These are phyloP conservation scores for Arrhopalites spinosus DNA, from an alignment of 2,888 invertebrate genomes.

Conservation along the genomic window DNA sequence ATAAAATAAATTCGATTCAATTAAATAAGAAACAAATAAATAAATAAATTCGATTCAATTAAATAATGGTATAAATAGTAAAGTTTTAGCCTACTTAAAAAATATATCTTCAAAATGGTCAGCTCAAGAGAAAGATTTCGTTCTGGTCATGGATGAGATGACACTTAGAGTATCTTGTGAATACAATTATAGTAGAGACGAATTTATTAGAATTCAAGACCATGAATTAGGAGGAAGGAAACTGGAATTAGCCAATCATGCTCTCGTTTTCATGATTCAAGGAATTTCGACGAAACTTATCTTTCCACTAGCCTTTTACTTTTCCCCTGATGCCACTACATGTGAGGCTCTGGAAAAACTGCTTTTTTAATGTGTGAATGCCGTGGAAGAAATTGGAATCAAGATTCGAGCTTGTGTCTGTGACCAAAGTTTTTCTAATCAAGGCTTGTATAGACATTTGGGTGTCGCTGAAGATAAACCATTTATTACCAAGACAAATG, in stretches of 20 bases:
- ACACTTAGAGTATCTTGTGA: background rate
- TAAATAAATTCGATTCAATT: too few species aligned
- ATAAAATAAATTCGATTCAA: too few species aligned
- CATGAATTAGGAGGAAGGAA: background rate
- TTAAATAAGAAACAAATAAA: too few species aligned
- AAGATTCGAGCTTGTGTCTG: background rate
- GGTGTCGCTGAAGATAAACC: background rate
- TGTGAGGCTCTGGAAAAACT: background rate
- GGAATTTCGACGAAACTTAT: background rate
- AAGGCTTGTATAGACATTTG: background rate
- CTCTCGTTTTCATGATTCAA: background rate
- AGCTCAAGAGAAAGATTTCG: background rate
- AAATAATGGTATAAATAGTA: background rate
- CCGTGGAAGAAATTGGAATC: background rate
- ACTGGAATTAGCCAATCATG: background rate
- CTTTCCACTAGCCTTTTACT: background rate
- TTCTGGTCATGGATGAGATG: background rate
- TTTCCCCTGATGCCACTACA: background rate
- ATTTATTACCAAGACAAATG: background rate
- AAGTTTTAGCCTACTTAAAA: background rate
- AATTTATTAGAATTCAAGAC: background rate
- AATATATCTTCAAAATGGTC: background rate
- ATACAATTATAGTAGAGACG: background rate
- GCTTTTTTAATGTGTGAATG: background rate
- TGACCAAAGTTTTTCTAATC: background rate